Base-by-base conservation (phyloP, 2,888 invertebrate genomes). In the Orchesellides sinensis region DNA sequence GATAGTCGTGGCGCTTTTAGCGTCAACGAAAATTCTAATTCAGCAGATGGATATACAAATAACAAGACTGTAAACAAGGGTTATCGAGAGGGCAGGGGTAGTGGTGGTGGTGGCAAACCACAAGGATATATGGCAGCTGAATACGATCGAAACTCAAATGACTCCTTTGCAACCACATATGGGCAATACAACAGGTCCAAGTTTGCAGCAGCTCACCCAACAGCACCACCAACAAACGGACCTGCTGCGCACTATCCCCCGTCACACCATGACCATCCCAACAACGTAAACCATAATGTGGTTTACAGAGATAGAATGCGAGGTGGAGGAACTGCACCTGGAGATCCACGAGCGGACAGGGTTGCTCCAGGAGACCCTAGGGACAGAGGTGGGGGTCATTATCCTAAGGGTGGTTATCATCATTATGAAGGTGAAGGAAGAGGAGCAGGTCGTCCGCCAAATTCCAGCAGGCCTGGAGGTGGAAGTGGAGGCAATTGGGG, bases 1-100 rank as follows among this genome's bases (percentile, higher is more conserved):
- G 90, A 90, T 66, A 84, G 88, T 23, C 49, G 35, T 4, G 35
- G 49, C 14, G 66, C 84, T 14, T 69, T 84, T 45, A 75, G 32
- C 21, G 29, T 68, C 17, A 81, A 66, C 19, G 85, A 85, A 19
- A 84, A 85, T 35, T 84, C 84, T 14, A 85, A 84, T 35, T 84
- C 84, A 4, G 83, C 72, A 0, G 83, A 74, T 35, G 65, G 63
- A 10, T 75, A 69, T 29, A 59, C 23, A 40, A 4, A 56, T 0
- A 25, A 29, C 19, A 56, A 65, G 17, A 23, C 63, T 21, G 8
- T 61, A 52, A 83, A 56, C 19, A 10, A 21, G 23, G 21, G n/a
- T 17, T 52, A 73, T 17, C 32, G 69, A n/a, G 78, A 68, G 17
- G 52, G 69, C 23, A 23, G 35, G 19, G 56, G 10, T 10, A 35